Percentiles rank a stretch among this genome's conserved stretches.
Conservation (phyloP, 2,113 vertebrate genomes). For the Chaenogobius annularis region DNA sequence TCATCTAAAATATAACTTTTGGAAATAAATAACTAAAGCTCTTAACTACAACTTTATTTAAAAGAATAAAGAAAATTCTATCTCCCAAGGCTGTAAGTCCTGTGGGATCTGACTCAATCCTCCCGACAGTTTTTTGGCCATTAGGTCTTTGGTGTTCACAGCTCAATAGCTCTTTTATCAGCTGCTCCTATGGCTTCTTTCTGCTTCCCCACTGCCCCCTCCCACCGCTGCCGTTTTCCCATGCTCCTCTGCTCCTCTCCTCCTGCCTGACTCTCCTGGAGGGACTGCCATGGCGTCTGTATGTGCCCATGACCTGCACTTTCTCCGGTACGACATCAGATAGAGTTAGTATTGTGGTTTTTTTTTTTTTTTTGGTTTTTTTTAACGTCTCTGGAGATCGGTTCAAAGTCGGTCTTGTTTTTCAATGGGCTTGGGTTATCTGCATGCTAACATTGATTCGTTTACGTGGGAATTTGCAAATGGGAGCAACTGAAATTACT, state of each 20-base stretch:
- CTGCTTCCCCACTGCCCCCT: slow-evolving; percentile 34
- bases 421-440: slow-evolving; percentile 39
- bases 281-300: slow-evolving; percentile 44
- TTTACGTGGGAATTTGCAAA: slow-evolving; percentile 40
- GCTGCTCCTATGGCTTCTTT: slow-evolving; percentile 46
- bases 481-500: slow-evolving; percentile 12
- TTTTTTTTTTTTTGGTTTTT: slow-evolving; percentile 32
- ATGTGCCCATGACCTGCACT: slow-evolving; percentile 61
- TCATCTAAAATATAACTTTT: neutral
- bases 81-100: slow-evolving; percentile 45
- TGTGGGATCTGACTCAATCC: slow-evolving; percentile 64
- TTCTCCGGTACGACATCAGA: slow-evolving; percentile 53
- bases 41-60: slow-evolving; percentile 24
- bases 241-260: slow-evolving; percentile 58
- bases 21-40: slow-evolving; percentile 49
- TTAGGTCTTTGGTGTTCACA: slow-evolving; percentile 71
- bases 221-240: slow-evolving; percentile 33
- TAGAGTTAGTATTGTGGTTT: slow-evolving; percentile 41
- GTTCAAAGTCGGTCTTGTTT: slow-evolving; percentile 37
- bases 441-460: slow-evolving; percentile 33
- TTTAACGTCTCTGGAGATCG: slow-evolving; percentile 33
- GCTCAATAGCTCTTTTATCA: slow-evolving; percentile 74
- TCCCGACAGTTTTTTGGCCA: slow-evolving; percentile 62
- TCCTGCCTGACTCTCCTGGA: slow-evolving; percentile 34
- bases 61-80: too few relatives aligned